These are phyloP conservation scores for Clusia tigrina DNA, from an alignment of 2,888 invertebrate species.

Conservation along the genomic window DNA sequence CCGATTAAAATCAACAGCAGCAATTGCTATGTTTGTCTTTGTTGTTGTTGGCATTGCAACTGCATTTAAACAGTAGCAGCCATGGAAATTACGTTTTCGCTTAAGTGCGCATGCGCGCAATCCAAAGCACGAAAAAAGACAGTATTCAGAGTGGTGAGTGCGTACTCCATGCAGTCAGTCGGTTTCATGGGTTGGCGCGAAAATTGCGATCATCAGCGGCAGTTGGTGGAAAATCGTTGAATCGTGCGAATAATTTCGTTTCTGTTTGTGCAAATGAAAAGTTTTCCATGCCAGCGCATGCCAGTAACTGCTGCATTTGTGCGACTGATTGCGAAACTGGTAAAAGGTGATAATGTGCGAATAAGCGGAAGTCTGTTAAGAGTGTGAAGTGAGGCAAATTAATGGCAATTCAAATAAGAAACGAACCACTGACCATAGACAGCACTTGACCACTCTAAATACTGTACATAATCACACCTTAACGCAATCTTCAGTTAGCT, in stretches of 20 bases:
- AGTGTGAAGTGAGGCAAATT: not conserved
- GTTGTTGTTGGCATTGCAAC: not conserved
- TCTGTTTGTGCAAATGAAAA: not conserved
- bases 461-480: too few species aligned
- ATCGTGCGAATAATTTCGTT: slow-evolving; percentile 27
- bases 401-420: not conserved
- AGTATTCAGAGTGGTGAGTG: not conserved
- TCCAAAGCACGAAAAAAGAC: not conserved
- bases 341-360: not conserved
- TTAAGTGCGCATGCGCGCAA: not conserved
- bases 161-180: not conserved
- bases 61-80: not conserved
- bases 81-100: not conserved
- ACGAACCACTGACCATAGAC: too few species aligned
- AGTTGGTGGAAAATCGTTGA: slow-evolving; percentile 18
- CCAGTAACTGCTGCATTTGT: too few species aligned
- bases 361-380: not conserved
- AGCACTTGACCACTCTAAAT: too few species aligned
- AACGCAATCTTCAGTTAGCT: too few species aligned
- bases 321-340: not conserved
- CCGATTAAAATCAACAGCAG: slow-evolving; percentile 6
- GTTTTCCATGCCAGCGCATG: not conserved
- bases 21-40: not conserved
- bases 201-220: slow-evolving; percentile 1
- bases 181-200: not conserved